phyloP scores from a whole-genome alignment of 2,113 vertebrate genomes.

The Trinectes maculatus region DNA sequence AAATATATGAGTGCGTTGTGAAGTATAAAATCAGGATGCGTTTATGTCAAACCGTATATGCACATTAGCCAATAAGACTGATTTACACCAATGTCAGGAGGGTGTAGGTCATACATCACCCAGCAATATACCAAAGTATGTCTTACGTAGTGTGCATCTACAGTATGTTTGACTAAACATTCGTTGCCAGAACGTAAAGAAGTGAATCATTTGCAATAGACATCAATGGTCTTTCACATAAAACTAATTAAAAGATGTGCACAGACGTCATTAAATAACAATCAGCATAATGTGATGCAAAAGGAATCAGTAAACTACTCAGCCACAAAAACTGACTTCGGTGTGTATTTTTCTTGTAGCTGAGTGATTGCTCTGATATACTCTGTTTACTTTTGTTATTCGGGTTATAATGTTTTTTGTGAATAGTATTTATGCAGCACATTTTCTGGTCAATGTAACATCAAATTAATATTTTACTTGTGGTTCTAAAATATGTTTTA shows the following conservation, averaged over 20 bases:
- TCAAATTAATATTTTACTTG: too few species aligned
- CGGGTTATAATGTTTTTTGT: not conserved
- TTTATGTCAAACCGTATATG: not conserved
- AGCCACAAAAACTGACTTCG: not conserved
- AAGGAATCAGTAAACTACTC: not conserved
- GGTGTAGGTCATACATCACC: not conserved
- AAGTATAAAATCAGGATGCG: constrained; percentile 17
- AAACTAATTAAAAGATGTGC: not conserved
- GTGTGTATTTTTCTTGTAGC: not conserved
- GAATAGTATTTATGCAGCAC: too few species aligned
- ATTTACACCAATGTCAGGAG: not conserved
- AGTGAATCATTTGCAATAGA: not conserved
- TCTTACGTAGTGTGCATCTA: not conserved
- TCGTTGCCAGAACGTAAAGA: not conserved
- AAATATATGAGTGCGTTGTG: constrained; percentile 35
- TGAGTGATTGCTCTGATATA: not conserved
- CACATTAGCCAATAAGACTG: not conserved
- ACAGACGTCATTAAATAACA: not conserved
- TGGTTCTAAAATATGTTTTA: too few species aligned
- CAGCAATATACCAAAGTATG: not conserved
- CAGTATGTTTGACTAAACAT: not conserved
- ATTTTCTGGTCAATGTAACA: too few species aligned
- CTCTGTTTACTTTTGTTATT: not conserved
- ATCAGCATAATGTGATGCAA: not conserved
- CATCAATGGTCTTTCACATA: too few species aligned